Evolutionary conservation across 2,797 vertebrate genomes (phyloP), one percentile per base, ranked within the genome.

Genomic region (Xiphophorus birchmanni): DNA sequence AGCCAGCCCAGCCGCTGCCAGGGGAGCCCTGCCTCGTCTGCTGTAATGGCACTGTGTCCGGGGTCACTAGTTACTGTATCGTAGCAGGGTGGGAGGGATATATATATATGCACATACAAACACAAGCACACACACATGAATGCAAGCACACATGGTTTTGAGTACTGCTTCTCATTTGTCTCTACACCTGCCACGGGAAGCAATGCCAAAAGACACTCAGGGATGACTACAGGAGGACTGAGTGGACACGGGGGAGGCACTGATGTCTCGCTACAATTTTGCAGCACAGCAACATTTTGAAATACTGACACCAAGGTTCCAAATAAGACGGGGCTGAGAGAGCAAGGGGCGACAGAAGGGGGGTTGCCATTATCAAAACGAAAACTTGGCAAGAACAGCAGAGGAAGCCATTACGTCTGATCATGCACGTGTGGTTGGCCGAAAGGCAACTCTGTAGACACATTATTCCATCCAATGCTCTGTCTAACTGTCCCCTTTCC

Each of bases 41-140:
- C 90, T 88, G 81, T 94, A 93, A 95, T 92, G 91, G 92, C 87
- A 86, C 89, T 69, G 92, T 86, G 92, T 92, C 92, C 89, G 80
- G 93, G 91, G 93, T 93, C 93, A 92, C 91, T 89, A 82, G 90
- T 93, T 92, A 91, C 91, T 93, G 89, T 90, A 90, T 91, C 40
- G 76, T 82, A 77, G 84, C 80, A 72, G 84, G 81, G 75, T 85
- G 86, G 80, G 88, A 85, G 86, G 79, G 86, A 75, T n/a, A n/a
- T n/a, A 29, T 56, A n/a, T 29, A 32, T 15, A 32, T 15, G 1
- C 29, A 60, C 13, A 32, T 35, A 35, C 15, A 63, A 58, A n/a
- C 54, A 23, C 63, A 67, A 37, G 21, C 8, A 18, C 72, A 76
- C 13, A 80, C 71, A 78, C 52, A 45, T 76, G 76, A 21, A 74